Conservation (phyloP, 2,888 invertebrate species). For the Tinea trinotella region DNA sequence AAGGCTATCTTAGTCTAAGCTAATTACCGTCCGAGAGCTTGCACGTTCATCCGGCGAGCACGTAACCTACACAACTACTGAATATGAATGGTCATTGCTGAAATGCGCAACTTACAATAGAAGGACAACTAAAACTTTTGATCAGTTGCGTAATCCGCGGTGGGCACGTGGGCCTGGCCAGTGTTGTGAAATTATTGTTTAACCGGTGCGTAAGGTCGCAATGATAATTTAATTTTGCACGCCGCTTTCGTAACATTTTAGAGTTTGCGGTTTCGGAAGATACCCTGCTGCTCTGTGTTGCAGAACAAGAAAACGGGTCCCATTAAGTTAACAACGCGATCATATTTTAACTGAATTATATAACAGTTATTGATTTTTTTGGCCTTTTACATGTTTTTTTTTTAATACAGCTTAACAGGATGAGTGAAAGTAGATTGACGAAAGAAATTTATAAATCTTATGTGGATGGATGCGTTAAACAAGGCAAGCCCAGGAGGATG, state of each 20-base stretch:
- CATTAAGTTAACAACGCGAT: background rate
- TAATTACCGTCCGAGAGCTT: background rate
- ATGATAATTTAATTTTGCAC: slow-evolving; percentile 59
- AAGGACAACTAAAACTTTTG: slow-evolving; percentile 20
- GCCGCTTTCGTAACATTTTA: slow-evolving; percentile 51
- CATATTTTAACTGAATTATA: background rate
- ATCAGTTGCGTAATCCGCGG: slow-evolving; percentile 34
- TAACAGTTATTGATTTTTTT: no score
- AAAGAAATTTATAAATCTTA: no score
- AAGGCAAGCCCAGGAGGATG: no score
- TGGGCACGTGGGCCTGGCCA: slow-evolving; percentile 23
- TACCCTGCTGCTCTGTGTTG: slow-evolving; percentile 6
- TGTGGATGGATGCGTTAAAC: no score
- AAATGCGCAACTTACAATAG: slow-evolving; percentile 35
- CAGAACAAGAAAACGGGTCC: slow-evolving; percentile 7
- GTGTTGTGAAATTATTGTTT: slow-evolving; percentile 43
- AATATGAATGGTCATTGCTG: slow-evolving; percentile 30
- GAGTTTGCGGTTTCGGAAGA: slow-evolving; percentile 18
- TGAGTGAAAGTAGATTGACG: no score
- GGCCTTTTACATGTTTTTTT: no score
- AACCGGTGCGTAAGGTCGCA: slow-evolving; percentile 56
- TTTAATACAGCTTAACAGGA: no score
- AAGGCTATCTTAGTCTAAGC: background rate
- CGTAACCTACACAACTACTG: slow-evolving; percentile 24
- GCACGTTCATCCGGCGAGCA: background rate